Evolutionary conservation across 1,140 invertebrate species (phyloP).

Genomic region (Dryas iulia): DNA sequence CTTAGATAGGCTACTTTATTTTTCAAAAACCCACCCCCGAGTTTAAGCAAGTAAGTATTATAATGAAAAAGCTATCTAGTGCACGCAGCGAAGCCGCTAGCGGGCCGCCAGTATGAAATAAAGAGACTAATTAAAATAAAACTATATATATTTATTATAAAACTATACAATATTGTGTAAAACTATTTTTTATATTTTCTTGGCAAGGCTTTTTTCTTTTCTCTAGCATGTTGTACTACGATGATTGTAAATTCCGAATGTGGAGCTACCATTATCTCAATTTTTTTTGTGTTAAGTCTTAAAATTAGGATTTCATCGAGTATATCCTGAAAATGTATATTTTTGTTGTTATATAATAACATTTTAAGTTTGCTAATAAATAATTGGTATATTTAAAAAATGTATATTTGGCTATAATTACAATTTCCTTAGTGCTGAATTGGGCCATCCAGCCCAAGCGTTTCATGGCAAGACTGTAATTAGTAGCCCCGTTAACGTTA

Average conservation of each 20-base stretch:
- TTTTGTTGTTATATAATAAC: background rate
- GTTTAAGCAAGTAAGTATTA: too few relatives aligned
- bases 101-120: background rate
- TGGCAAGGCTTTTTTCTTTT: slow-evolving; percentile 35
- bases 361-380: background rate
- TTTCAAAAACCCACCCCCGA: too few relatives aligned
- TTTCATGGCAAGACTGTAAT: slow-evolving; percentile 43
- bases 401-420: slow-evolving; percentile 26
- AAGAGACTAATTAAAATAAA: background rate
- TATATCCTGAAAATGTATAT: slow-evolving; percentile 46
- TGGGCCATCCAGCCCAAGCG: slow-evolving; percentile 46
- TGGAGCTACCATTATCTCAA: slow-evolving; percentile 59
- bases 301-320: slow-evolving; percentile 60
- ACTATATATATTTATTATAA: slow-evolving; percentile 1
- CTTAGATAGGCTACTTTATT: too few relatives aligned
- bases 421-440: slow-evolving; percentile 54
- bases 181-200: slow-evolving; percentile 15
- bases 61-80: too few relatives aligned
- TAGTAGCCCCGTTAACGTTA: slow-evolving; percentile 43
- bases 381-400: background rate
- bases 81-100: too few relatives aligned
- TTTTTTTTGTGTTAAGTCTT: slow-evolving; percentile 56
- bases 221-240: slow-evolving; percentile 52
- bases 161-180: background rate
- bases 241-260: slow-evolving; percentile 60